phyloP scores from a whole-genome alignment of 1,140 invertebrate species.

The Drosophila kikkawai region DNA sequence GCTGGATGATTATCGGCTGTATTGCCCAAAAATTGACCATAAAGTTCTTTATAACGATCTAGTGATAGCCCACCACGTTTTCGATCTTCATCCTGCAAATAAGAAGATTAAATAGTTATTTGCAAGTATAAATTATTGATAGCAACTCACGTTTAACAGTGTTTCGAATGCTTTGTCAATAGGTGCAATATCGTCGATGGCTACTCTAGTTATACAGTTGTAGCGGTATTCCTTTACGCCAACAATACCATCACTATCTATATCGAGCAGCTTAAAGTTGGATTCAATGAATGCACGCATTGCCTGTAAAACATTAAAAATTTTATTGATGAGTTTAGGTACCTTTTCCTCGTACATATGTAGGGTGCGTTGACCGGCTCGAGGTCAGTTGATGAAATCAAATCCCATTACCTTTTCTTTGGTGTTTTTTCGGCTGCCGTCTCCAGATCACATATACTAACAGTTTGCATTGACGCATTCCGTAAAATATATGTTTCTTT shows the following conservation, averaged over 20 bases:
- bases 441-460: no score
- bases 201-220: slow-evolving; percentile 92
- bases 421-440: no score
- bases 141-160: slow-evolving; percentile 88
- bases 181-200: slow-evolving; percentile 90
- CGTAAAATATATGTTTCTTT: no score
- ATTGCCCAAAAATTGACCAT: slow-evolving; percentile 92
- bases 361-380: no score
- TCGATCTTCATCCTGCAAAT: slow-evolving; percentile 90
- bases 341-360: no score
- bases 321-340: background rate
- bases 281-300: slow-evolving; percentile 93
- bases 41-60: slow-evolving; percentile 92
- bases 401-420: no score
- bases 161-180: slow-evolving; percentile 92
- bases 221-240: slow-evolving; percentile 92
- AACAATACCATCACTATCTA: slow-evolving; percentile 92
- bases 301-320: slow-evolving; percentile 85
- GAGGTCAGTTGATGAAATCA: no score
- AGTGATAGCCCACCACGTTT: slow-evolving; percentile 91
- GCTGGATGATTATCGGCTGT: slow-evolving; percentile 90
- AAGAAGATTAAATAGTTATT: background rate
- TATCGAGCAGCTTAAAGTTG: slow-evolving; percentile 92
- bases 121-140: slow-evolving; percentile 79
- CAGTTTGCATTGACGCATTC: no score